Base-by-base conservation (phyloP, 2,797 vertebrate genomes). In the Siniperca undulata region DNA sequence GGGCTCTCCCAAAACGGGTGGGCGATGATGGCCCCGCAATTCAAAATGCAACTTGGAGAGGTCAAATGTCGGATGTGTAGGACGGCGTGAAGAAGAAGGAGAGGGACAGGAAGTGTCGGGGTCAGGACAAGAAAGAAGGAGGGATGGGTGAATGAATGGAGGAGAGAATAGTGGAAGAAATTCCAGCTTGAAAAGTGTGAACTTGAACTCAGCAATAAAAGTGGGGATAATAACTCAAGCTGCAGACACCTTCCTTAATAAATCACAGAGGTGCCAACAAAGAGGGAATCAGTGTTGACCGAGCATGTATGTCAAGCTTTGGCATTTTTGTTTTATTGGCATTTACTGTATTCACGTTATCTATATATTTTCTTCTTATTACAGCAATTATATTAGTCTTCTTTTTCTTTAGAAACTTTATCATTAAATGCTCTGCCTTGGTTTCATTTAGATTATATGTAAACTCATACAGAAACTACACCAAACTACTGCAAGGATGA, bases 91-190 rank as follows among this genome's bases (percentile, higher is more conserved):
- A 90, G 79, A 84, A 77, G 78, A 40, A 52, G 73, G 79, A 86
- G 86, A 89, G 86, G 87, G 92, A 92, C 86, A 94, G 94, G 93
- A 95, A 93, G 87, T 91, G 81, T 70, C 4, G 46, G 89, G 90
- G 89, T 93, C 89, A 83, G 70, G 78, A 74, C 14, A 34, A 71
- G 74, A 89, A 78, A 88, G 84, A 69, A 58, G 79, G 73, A 82
- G 56, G 70, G 59, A 75, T 24, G 83, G 66, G 55, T 42, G 77
- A 61, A 81, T 88, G 79, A 85, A 89, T 81, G 46, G 74, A 80
- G 36, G 44, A 68, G 44, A n/a, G 67, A 55, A 70, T 16, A 74
- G 67, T 69, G 68, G 69, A 70, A 52, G 58, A 34, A 55, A 74
- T 74, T 81, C 53, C 74, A 79, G 55, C 53, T 73, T 30, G 30